Conservation (phyloP, 1,140 invertebrate genomes). For the Polypedilum vanderplanki region DNA sequence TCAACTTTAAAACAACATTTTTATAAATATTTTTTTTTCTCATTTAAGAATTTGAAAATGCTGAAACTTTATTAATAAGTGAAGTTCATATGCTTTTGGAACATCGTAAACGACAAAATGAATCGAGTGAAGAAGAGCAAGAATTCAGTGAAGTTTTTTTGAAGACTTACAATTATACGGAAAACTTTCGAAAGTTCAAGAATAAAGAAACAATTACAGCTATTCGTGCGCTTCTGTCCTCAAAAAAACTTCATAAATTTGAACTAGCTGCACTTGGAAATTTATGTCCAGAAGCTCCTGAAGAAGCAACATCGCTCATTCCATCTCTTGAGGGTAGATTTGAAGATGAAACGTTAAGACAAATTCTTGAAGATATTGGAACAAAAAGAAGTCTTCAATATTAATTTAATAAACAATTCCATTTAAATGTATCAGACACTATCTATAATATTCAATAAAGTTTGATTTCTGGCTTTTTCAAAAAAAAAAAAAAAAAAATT, state of each 20-base stretch:
- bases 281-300: slow-evolving; percentile 93
- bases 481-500: too few relatives aligned
- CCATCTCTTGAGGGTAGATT: slow-evolving; percentile 92
- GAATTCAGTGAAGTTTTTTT: slow-evolving; percentile 97
- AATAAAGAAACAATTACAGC: slow-evolving; percentile 96
- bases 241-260: slow-evolving; percentile 97
- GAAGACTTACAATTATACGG: slow-evolving; percentile 94
- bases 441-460: too few relatives aligned
- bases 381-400: slow-evolving; percentile 96
- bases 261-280: slow-evolving; percentile 96
- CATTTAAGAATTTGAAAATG: slow-evolving; percentile 99
- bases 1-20: too few relatives aligned
- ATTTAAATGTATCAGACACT: too few relatives aligned
- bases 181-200: slow-evolving; percentile 94
- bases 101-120: slow-evolving; percentile 94
- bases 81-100: slow-evolving; percentile 98
- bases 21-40: too few relatives aligned
- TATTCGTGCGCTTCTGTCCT: slow-evolving; percentile 85
- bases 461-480: too few relatives aligned
- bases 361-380: slow-evolving; percentile 94
- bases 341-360: slow-evolving; percentile 91
- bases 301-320: slow-evolving; percentile 95
- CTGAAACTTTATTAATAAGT: slow-evolving; percentile 94
- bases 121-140: slow-evolving; percentile 96
- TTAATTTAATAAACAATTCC: too few relatives aligned